Evolutionary conservation across 2,113 vertebrate species (phyloP).

Genomic region (Vireo altiloquus): DNA sequence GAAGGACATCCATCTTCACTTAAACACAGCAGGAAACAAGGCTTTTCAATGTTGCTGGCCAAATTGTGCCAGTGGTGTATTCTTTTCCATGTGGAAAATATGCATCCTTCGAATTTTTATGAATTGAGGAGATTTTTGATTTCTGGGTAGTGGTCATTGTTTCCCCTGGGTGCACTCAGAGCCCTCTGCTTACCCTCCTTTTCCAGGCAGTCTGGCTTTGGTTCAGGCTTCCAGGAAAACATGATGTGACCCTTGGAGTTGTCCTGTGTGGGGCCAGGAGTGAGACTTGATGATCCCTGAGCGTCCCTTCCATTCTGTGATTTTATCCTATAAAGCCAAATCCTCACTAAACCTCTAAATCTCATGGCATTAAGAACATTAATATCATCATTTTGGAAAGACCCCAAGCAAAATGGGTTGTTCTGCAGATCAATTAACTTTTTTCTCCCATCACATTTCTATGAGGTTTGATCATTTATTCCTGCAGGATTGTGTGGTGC

Average conservation of each 20-base stretch:
- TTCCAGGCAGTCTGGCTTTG: background rate
- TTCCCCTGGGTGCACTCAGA: background rate
- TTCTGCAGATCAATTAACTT: background rate
- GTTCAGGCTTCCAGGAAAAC: background rate
- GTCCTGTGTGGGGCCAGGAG: background rate
- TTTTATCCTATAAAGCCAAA: background rate
- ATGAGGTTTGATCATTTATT: background rate
- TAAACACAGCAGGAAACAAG: background rate
- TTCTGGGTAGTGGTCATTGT: rapidly evolving
- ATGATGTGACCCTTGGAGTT: background rate
- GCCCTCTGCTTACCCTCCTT: background rate
- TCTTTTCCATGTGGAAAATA: background rate
- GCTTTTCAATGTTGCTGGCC: background rate
- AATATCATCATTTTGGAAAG: background rate
- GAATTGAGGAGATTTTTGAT: background rate
- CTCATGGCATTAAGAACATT: background rate
- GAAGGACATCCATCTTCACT: background rate
- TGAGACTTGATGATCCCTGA: background rate
- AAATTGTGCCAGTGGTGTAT: background rate
- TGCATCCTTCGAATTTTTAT: background rate
- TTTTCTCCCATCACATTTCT: background rate
- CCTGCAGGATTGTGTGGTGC: background rate
- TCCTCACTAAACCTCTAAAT: background rate
- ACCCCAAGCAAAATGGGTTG: background rate
- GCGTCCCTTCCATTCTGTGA: background rate